phyloP scores from a whole-genome alignment of 1,140 invertebrate species.

The Conopomorpha cramerella region DNA sequence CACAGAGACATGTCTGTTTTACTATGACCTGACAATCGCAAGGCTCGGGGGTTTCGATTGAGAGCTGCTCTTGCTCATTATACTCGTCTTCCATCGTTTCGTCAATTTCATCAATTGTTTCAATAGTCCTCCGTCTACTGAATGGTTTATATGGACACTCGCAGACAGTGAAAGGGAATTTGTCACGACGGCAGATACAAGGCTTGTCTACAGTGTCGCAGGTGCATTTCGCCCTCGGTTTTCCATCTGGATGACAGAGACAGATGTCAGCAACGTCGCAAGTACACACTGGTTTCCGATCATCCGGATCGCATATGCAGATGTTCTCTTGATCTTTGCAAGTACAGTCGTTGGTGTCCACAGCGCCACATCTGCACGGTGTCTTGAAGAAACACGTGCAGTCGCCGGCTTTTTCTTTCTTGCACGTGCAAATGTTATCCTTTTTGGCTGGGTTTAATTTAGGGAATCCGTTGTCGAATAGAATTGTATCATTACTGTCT shows the following conservation, averaged over 20 bases:
- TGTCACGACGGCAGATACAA: constrained; percentile 20
- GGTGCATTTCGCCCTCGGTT: constrained; percentile 19
- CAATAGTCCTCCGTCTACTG: too few relatives aligned
- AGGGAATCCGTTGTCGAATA: constrained; percentile 35
- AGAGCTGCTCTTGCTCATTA: too few relatives aligned
- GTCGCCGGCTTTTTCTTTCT: constrained; percentile 22
- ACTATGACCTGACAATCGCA: too few relatives aligned
- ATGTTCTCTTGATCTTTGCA: constrained; percentile 24
- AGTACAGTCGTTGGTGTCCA: constrained; percentile 19
- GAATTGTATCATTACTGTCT: constrained; percentile 26
- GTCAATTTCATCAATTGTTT: too few relatives aligned
- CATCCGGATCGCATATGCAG: constrained; percentile 26
- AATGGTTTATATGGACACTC: too few relatives aligned
- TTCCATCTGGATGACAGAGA: constrained; percentile 23
- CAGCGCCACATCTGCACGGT: constrained; percentile 32
- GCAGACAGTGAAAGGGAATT: too few relatives aligned
- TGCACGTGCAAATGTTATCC: constrained; percentile 22
- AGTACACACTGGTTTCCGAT: constrained; percentile 18
- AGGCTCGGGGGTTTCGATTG: too few relatives aligned
- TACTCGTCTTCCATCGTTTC: too few relatives aligned
- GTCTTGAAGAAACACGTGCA: constrained; percentile 29
- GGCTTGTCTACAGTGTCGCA: constrained; percentile 23
- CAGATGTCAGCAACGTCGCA: constrained; percentile 26
- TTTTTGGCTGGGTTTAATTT: constrained; percentile 25
- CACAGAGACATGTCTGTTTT: neutral